phyloP scores from a whole-genome alignment of 1,140 invertebrate genomes.

The Drosophila bipectinata region DNA sequence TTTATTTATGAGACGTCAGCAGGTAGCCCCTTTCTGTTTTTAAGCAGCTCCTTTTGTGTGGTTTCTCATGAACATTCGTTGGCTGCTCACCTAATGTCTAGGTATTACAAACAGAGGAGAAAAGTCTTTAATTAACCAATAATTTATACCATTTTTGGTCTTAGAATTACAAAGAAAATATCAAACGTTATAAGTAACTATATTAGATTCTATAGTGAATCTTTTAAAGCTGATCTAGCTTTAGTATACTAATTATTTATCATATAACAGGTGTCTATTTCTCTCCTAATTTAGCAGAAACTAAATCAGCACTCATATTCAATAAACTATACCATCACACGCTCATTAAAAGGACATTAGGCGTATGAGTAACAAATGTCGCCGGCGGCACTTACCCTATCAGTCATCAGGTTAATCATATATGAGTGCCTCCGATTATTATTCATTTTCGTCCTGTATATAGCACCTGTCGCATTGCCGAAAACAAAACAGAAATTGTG shows the following conservation, averaged over 20 bases:
- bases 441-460: slow-evolving; percentile 44
- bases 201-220: neutral
- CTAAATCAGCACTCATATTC: slow-evolving; percentile 2
- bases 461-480: slow-evolving; percentile 32
- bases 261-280: neutral
- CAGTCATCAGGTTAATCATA: slow-evolving; percentile 50
- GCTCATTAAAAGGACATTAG: slow-evolving; percentile 44
- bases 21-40: slow-evolving; percentile 33
- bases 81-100: slow-evolving; percentile 28
- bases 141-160: slow-evolving; percentile 9
- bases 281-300: neutral
- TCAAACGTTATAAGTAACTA: neutral
- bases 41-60: slow-evolving; percentile 23
- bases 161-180: neutral
- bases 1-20: slow-evolving; percentile 47
- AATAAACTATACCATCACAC: slow-evolving; percentile 21
- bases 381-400: slow-evolving; percentile 31
- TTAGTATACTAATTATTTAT: no score
- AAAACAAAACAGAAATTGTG: slow-evolving; percentile 25
- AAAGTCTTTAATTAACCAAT: slow-evolving; percentile 27
- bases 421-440: slow-evolving; percentile 34
- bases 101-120: slow-evolving; percentile 24
- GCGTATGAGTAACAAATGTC: slow-evolving; percentile 20
- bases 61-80: slow-evolving; percentile 6
- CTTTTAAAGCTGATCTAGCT: neutral